phyloP scores from a whole-genome alignment of 2,797 vertebrate species.

The Amniataba percoides region DNA sequence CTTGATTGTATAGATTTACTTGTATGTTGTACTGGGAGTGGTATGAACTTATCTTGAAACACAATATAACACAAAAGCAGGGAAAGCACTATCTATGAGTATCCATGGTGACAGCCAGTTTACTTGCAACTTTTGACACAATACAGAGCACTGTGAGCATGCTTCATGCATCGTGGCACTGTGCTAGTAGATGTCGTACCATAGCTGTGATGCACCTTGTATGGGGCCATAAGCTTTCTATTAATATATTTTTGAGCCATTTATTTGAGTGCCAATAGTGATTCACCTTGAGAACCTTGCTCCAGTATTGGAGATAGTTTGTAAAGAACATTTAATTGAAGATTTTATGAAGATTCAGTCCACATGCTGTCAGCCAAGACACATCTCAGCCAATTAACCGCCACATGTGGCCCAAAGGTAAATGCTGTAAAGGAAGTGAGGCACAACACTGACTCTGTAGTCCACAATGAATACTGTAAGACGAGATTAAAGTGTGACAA shows the following conservation, averaged over 20 bases:
- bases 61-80: no score
- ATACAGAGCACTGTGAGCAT: no score
- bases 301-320: background rate
- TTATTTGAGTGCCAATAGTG: background rate
- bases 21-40: no score
- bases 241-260: background rate
- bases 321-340: background rate
- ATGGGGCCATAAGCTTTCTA: no score
- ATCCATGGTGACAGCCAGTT: background rate
- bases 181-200: background rate
- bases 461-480: background rate
- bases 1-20: background rate
- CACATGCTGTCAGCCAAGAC: background rate
- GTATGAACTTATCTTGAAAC: no score
- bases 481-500: background rate
- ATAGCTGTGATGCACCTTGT: background rate
- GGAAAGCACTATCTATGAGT: background rate
- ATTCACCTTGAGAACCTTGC: background rate
- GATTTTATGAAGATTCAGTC: background rate
- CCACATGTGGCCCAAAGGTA: background rate
- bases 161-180: background rate
- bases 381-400: background rate
- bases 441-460: background rate
- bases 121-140: no score
- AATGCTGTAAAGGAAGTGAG: background rate